Conservation (phyloP, 2,888 invertebrate genomes). For the Drosophila leonis region DNA sequence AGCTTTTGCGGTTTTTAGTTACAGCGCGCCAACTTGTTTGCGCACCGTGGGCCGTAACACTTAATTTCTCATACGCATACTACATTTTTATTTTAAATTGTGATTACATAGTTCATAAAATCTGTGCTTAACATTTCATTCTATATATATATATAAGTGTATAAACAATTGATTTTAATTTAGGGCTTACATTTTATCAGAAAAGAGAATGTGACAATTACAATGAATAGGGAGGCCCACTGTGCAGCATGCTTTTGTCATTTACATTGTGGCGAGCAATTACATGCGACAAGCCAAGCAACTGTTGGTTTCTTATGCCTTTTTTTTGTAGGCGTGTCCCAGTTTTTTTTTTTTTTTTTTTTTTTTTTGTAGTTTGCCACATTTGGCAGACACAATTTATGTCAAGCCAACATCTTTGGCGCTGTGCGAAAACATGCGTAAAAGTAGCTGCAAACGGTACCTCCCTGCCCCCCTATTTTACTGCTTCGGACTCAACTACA, state of each 20-base stretch:
- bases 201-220: neutral
- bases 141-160: neutral
- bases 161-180: neutral
- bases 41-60: slow-evolving; percentile 53
- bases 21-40: slow-evolving; percentile 66
- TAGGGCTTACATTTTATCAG: neutral
- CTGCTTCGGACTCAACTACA: slow-evolving; percentile 4
- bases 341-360: slow-evolving; percentile 64
- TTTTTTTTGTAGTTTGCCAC: slow-evolving; percentile 71
- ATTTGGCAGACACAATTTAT: slow-evolving; percentile 77
- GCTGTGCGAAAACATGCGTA: slow-evolving; percentile 79
- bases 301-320: slow-evolving; percentile 66
- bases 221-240: slow-evolving; percentile 38
- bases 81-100: too few species aligned
- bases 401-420: slow-evolving; percentile 73
- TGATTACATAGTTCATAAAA: neutral
- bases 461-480: neutral
- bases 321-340: slow-evolving; percentile 74
- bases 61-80: too few species aligned
- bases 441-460: slow-evolving; percentile 67
- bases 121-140: neutral
- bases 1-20: slow-evolving; percentile 81
- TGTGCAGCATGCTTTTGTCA: slow-evolving; percentile 69
- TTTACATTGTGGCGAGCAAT: slow-evolving; percentile 78
- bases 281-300: slow-evolving; percentile 75